phyloP scores from a whole-genome alignment of 1,140 invertebrate genomes.

The Drusus annulatus region DNA sequence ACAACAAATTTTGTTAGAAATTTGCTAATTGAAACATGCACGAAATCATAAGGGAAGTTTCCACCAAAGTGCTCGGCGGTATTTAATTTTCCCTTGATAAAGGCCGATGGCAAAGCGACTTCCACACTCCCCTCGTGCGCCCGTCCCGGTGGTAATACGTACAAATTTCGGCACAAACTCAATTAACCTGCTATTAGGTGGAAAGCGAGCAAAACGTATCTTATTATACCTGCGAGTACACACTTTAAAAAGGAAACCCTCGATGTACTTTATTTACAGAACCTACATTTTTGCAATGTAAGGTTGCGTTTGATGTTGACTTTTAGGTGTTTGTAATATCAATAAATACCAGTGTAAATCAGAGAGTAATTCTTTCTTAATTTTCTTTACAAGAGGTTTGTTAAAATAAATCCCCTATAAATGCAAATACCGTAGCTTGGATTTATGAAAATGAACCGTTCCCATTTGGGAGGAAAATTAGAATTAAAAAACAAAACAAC shows the following conservation, averaged over 20 bases:
- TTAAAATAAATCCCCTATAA: too few species aligned
- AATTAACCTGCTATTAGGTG: slow-evolving; percentile 56
- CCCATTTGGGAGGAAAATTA: too few species aligned
- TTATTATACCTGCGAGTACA: neutral
- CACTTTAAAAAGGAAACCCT: neutral
- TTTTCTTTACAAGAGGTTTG: too few species aligned
- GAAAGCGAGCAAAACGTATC: slow-evolving; percentile 21
- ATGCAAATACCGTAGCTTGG: too few species aligned
- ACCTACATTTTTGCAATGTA: too few species aligned
- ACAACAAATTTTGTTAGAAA: slow-evolving; percentile 35
- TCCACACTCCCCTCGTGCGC: neutral
- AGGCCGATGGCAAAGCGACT: slow-evolving; percentile 49
- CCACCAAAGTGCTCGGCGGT: slow-evolving; percentile 32
- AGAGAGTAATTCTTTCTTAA: too few species aligned
- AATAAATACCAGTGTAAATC: too few species aligned
- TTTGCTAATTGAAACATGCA: slow-evolving; percentile 40
- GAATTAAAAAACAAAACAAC: too few species aligned
- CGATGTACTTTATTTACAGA: too few species aligned
- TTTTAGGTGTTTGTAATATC: too few species aligned
- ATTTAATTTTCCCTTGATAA: slow-evolving; percentile 53
- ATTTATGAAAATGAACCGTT: too few species aligned
- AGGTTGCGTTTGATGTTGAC: too few species aligned
- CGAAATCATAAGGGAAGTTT: slow-evolving; percentile 36
- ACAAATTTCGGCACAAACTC: slow-evolving; percentile 50
- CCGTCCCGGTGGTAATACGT: neutral